Evolutionary conservation across 2,888 invertebrate genomes (phyloP).

Genomic region (Marasmarcha lunaedactyla): DNA sequence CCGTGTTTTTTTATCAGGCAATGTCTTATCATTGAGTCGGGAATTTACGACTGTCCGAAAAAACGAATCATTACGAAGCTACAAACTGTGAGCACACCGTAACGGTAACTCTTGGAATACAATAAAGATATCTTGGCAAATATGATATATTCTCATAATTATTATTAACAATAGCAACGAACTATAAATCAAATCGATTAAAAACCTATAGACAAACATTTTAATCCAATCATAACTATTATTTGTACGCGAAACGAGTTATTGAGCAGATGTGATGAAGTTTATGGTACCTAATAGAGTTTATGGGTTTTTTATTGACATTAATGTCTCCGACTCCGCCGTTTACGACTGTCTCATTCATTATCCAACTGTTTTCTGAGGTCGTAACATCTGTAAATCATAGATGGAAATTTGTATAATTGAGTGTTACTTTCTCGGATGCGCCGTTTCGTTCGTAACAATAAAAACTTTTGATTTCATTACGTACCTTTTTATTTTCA

Average conservation of each 20-base stretch:
- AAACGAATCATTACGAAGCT: constrained; percentile 3
- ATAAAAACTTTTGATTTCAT: not conserved
- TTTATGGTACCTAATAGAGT: constrained; percentile 66
- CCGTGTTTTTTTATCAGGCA: constrained; percentile 59
- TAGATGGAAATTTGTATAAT: constrained; percentile 22
- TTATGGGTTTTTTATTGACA: constrained; percentile 69
- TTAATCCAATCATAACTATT: constrained; percentile 48
- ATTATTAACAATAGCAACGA: too few species aligned
- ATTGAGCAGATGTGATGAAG: constrained; percentile 62
- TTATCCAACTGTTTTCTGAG: constrained; percentile 54
- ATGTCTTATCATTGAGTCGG: constrained; percentile 48
- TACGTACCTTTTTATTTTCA: not conserved
- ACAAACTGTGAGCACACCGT: not conserved
- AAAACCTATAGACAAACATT: constrained; percentile 18
- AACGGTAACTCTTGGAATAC: too few species aligned
- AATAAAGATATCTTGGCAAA: too few species aligned
- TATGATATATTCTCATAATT: too few species aligned
- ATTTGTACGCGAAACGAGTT: constrained; percentile 57
- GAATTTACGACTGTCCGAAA: constrained; percentile 34
- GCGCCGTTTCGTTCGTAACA: not conserved
- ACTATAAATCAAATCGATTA: too few species aligned
- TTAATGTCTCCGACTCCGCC: constrained; percentile 63
- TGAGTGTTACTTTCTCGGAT: not conserved
- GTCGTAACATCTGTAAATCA: constrained; percentile 64
- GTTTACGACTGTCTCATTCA: constrained; percentile 65